A percentile compares a stretch with the other conserved stretches of the same genome.
Conservation (phyloP, 2,888 invertebrate species). For the Sarcophaga variegata region DNA sequence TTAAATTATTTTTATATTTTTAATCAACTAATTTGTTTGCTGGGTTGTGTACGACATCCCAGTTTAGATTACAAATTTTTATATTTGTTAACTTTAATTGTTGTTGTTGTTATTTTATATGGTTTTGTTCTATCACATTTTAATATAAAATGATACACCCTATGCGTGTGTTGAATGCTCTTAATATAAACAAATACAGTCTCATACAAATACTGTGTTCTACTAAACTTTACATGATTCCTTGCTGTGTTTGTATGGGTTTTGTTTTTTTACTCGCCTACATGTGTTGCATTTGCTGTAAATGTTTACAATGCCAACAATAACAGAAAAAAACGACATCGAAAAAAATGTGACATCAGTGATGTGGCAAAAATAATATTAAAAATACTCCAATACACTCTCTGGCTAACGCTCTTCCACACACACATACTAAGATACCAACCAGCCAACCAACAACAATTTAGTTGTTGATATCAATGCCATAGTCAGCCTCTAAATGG, state of each 20-base stretch:
- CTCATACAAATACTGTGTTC: background rate
- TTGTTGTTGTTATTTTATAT: conserved; percentile 10
- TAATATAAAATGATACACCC: conserved; percentile 44
- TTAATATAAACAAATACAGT: background rate
- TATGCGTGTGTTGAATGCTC: conserved; percentile 12
- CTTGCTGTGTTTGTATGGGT: conserved; percentile 24
- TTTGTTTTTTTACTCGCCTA: conserved; percentile 5
- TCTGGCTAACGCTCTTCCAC: background rate
- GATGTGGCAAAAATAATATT: conserved; percentile 66
- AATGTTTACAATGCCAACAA: conserved; percentile 49
- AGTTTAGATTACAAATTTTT: conserved; percentile 15
- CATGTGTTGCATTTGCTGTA: conserved; percentile 47
- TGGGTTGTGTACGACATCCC: background rate
- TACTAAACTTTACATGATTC: conserved; percentile 1
- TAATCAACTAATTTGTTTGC: background rate
- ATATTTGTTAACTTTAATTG: conserved; percentile 32
- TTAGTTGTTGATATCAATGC: conserved; percentile 9
- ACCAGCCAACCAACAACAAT: background rate
- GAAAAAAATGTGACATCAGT: conserved; percentile 57
- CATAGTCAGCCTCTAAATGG: conserved; percentile 26
- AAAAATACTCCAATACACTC: background rate
- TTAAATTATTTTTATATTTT: too few relatives aligned
- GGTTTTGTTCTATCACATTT: conserved; percentile 16
- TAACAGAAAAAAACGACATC: background rate
- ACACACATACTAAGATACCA: background rate